Conservation (phyloP, 2,113 vertebrate species). For the Tylochromis polylepis region DNA sequence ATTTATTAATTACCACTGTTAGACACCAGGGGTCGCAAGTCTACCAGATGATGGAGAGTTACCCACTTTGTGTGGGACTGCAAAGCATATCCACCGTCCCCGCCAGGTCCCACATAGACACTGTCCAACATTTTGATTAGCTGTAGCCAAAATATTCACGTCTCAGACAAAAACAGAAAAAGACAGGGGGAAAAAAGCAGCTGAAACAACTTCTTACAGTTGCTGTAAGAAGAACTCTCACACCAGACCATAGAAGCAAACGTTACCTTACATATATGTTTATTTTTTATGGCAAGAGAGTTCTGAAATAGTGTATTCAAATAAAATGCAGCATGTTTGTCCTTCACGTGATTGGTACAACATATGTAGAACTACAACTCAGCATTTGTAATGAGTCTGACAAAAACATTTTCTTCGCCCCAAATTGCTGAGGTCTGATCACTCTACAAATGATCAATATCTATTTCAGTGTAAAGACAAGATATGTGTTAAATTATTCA, state of each 20-base stretch:
- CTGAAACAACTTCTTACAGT: not conserved
- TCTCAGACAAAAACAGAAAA: not conserved
- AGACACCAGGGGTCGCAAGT: slow-evolving; percentile 52
- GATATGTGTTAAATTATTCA: not conserved
- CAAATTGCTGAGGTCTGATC: not conserved
- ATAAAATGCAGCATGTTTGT: not conserved
- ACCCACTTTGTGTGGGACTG: not conserved
- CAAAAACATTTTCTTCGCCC: not conserved
- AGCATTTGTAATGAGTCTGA: not conserved
- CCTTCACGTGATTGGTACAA: not conserved
- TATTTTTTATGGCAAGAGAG: not conserved
- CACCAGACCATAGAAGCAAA: not conserved
- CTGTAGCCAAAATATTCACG: not conserved
- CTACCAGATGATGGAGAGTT: not conserved
- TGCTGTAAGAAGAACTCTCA: not conserved
- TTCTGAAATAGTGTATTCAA: not conserved
- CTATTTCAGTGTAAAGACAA: not conserved
- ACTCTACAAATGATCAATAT: not conserved
- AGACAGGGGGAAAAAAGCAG: not conserved
- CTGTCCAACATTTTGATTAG: not conserved
- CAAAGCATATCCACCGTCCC: not conserved
- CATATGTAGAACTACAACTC: not conserved
- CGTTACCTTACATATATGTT: not conserved
- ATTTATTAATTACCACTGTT: not conserved
- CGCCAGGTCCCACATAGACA: not conserved